A percentile compares a stretch with the other conserved stretches of the same genome.
These are phyloP conservation scores for Troglohyphantes excavatus DNA, from an alignment of 2,888 invertebrate genomes.

Conservation along the genomic window DNA sequence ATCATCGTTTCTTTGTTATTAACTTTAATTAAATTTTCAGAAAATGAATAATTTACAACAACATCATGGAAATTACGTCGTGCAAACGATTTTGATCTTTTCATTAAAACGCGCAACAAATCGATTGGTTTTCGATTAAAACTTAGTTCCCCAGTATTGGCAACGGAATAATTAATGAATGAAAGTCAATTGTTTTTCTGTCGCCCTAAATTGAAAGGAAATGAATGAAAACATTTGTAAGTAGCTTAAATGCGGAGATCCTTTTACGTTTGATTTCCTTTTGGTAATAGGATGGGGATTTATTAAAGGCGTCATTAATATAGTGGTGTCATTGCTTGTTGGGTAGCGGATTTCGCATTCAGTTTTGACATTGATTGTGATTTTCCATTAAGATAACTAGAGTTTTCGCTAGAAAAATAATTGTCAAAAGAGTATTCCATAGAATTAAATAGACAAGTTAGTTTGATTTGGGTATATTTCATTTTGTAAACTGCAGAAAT, in stretches of 20 bases:
- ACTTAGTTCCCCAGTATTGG: neutral
- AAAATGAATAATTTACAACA: no score
- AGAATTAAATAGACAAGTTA: no score
- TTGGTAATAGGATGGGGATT: no score
- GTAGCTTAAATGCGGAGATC: neutral
- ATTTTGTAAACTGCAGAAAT: no score
- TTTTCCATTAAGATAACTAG: neutral
- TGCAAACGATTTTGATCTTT: neutral
- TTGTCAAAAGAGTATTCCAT: no score
- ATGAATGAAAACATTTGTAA: constrained; percentile 2
- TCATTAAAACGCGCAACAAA: neutral
- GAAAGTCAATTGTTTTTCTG: neutral
- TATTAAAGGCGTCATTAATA: neutral
- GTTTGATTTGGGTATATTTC: no score
- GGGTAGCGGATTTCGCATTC: neutral
- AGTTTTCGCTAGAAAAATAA: no score
- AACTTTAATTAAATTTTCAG: no score
- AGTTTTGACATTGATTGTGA: neutral
- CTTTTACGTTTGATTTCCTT: no score
- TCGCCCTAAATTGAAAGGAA: neutral
- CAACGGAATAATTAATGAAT: constrained; percentile 25
- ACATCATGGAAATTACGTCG: no score
- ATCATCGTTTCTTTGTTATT: no score
- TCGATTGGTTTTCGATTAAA: constrained; percentile 21
- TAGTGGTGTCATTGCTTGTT: neutral